A percentile compares a stretch with the other conserved stretches of the same genome.
Evolutionary conservation across 2,888 invertebrate genomes (phyloP).

Genomic region (Pseudococcus longispinus): DNA sequence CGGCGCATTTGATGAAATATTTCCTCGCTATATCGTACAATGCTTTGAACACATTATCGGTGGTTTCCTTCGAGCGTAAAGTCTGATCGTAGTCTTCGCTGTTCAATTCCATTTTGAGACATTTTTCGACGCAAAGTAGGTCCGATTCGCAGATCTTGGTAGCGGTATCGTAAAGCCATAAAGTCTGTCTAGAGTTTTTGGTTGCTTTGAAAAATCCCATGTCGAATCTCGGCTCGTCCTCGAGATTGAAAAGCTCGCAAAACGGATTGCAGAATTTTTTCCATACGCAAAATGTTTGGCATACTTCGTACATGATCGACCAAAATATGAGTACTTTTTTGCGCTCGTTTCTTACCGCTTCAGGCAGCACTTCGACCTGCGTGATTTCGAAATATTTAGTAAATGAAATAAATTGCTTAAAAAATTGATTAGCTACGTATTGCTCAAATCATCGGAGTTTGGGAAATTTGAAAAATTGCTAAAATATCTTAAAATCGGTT

Average conservation of each 20-base stretch:
- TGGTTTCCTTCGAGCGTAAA: neutral
- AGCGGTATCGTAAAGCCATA: constrained; percentile 45
- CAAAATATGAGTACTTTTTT: constrained; percentile 50
- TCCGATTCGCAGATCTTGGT: constrained; percentile 49
- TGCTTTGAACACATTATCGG: constrained; percentile 13
- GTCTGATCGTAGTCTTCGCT: constrained; percentile 40
- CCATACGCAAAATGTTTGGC: constrained; percentile 53
- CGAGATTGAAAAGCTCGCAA: constrained; percentile 41
- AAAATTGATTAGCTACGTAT: too few relatives aligned
- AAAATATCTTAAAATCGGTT: too few relatives aligned
- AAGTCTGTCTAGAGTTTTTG: neutral
- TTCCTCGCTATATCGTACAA: constrained; percentile 36
- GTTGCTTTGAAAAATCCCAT: neutral
- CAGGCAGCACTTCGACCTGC: constrained; percentile 51
- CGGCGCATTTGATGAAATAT: constrained; percentile 48
- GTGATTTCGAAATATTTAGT: neutral
- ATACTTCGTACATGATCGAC: constrained; percentile 55
- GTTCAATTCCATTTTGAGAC: constrained; percentile 35
- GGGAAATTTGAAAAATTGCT: too few relatives aligned
- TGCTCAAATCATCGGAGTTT: too few relatives aligned
- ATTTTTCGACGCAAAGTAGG: constrained; percentile 38
- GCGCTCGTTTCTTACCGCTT: constrained; percentile 6
- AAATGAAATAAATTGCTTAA: too few relatives aligned
- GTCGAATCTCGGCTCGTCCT: constrained; percentile 4
- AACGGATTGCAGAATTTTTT: constrained; percentile 41